phyloP scores from a whole-genome alignment of 2,113 vertebrate genomes.

The Thamnaconus septentrionalis region DNA sequence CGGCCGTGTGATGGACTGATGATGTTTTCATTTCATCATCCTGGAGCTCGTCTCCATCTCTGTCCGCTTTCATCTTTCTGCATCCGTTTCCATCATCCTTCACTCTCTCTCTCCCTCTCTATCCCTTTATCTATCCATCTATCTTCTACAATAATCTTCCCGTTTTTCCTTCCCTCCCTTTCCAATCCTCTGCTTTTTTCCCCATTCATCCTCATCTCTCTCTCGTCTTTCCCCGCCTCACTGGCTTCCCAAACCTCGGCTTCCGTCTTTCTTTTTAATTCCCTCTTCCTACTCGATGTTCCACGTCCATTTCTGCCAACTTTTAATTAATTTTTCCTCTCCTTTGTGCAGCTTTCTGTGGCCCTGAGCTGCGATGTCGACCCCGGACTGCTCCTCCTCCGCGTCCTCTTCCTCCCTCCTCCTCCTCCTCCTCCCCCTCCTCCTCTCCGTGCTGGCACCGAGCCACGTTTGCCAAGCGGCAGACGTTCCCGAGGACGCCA shows the following conservation, averaged over 20 bases:
- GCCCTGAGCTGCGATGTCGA: conserved; percentile 77
- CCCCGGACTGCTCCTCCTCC: conserved; percentile 78
- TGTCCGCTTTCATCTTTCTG: conserved; percentile 18
- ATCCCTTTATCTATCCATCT: conserved; percentile 17
- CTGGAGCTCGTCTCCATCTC: no score
- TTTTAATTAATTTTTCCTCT: background rate
- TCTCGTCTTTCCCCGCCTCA: background rate
- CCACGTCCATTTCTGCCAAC: background rate
- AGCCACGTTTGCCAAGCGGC: conserved; percentile 73
- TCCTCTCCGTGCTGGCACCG: conserved; percentile 80
- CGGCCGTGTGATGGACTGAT: no score
- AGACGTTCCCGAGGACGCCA: conserved; percentile 82
- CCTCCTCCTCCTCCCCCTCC: conserved; percentile 78
- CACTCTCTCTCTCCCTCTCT: conserved; percentile 29
- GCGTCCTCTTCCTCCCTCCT: conserved; percentile 81
- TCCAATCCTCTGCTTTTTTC: background rate
- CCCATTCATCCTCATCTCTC: background rate
- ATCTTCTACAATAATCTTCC: conserved; percentile 16
- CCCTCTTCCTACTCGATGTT: background rate
- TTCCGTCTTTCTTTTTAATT: background rate
- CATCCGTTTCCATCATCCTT: background rate
- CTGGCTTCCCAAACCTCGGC: no score
- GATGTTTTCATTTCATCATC: no score
- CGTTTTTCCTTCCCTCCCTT: background rate
- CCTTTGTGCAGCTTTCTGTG: conserved; percentile 28